Evolutionary conservation across 2,888 invertebrate genomes (phyloP), one percentile per base, ranked within the genome.

Genomic region (Eristalis tenax): DNA sequence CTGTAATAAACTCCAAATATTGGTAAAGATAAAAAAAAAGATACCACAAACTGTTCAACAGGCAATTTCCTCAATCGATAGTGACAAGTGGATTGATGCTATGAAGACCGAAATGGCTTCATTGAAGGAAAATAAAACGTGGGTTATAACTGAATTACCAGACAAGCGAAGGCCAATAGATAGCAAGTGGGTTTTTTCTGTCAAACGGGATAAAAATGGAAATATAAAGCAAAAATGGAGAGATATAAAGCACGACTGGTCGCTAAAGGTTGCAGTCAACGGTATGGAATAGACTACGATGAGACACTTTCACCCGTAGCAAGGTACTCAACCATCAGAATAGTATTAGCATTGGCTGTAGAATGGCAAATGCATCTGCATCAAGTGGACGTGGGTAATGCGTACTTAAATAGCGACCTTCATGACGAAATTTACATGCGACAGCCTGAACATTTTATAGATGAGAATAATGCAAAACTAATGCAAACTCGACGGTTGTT

Each of bases 221-320:
- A 35, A 18, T 8, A 50, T 50, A 15, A 32, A 74, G 8, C n/a
- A n/a, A n/a, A n/a, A n/a, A n/a, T n/a, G n/a, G n/a, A n/a, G n/a
- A n/a, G 74, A 15, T 65, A 65, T 18, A 75, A 75, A 28, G 57
- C 75, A 26, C 38, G 75, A 13, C n/a, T 81, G 2, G 81, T 81
- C 4, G 81, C 64, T 11, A 89, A 86, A 32, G 84, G 86, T 38
- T 89, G 81, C 59, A 66, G 71, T 10, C 88, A 89, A 74, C 69
- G 43, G 4, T 88, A 82, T 32, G 89, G 88, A n/a, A 35, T 89
- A 0, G 88, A 88, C 66, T 89, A 86, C 26, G 70, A 76, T 3
- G 89, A 90, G 56, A 89, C 84, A 5, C 89, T 88, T 82, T 83
- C 89, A 13, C 89, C 89, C 10, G 88, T 89, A 18, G 88, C 76